Evolutionary conservation across 2,888 invertebrate genomes (phyloP).

Genomic region (Papilio demoleus): DNA sequence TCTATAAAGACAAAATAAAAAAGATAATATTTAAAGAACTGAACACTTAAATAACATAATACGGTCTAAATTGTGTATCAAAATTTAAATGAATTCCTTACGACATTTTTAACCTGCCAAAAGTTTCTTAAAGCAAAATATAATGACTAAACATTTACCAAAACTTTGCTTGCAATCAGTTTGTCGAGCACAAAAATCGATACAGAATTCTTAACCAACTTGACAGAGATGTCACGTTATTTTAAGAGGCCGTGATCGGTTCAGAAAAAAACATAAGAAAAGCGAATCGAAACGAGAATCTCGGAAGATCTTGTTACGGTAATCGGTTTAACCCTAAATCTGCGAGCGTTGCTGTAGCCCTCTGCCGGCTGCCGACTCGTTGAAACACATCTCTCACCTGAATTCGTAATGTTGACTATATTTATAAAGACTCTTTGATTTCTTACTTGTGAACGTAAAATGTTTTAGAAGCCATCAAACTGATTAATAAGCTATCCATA

Average conservation of each 20-base stretch:
- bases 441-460: too few species aligned
- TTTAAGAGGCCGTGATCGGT: conserved; percentile 40
- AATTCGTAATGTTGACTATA: conserved; percentile 51
- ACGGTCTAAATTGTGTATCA: not conserved
- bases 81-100: too few species aligned
- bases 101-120: too few species aligned
- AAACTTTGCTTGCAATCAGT: too few species aligned
- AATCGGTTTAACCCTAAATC: conserved; percentile 71
- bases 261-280: conserved; percentile 47
- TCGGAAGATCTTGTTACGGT: conserved; percentile 77
- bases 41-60: not conserved
- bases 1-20: not conserved
- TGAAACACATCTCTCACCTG: conserved; percentile 63
- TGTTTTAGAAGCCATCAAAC: too few species aligned
- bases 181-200: conserved; percentile 6
- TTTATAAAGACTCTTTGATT: not conserved
- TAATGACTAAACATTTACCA: too few species aligned
- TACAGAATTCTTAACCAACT: conserved; percentile 20
- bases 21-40: not conserved
- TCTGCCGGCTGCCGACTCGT: conserved; percentile 3
- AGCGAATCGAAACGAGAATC: conserved; percentile 51
- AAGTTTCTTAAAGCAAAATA: too few species aligned
- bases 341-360: conserved; percentile 54
- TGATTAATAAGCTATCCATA: not conserved
- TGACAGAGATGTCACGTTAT: conserved; percentile 35